Conservation (phyloP, 2,113 vertebrate species). For the Ameiurus melas region DNA sequence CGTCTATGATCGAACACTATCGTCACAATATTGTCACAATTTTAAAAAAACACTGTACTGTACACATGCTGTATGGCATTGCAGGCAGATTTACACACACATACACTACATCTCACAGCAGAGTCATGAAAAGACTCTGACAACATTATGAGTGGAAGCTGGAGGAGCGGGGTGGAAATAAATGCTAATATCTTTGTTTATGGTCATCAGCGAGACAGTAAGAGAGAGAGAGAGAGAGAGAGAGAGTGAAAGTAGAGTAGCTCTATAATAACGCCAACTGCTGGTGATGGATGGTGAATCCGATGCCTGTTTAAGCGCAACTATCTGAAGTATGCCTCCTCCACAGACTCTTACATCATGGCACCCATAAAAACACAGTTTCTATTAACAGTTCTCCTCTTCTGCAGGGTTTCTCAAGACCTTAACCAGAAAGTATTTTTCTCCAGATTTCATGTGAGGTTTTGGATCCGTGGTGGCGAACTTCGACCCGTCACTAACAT, state of each 20-base stretch:
- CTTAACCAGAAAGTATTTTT: background rate
- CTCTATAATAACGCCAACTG: background rate
- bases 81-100: background rate
- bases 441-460: background rate
- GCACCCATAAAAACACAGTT: background rate
- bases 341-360: background rate
- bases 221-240: background rate
- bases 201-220: background rate
- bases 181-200: slow-evolving; percentile 28
- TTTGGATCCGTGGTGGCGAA: background rate
- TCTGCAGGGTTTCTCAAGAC: background rate
- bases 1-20: background rate
- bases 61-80: background rate
- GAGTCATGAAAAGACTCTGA: slow-evolving; percentile 5
- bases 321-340: slow-evolving; percentile 1
- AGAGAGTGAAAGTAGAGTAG: background rate
- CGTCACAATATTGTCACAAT: too few species aligned
- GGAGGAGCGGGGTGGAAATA: slow-evolving; percentile 1
- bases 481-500: slow-evolving; percentile 23
- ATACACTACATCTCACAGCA: background rate
- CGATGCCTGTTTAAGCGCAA: background rate
- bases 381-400: background rate
- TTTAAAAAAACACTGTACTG: too few species aligned
- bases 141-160: background rate
- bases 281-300: slow-evolving; percentile 18